Conservation (phyloP, 2,113 vertebrate genomes). For the Azemiops feae region DNA sequence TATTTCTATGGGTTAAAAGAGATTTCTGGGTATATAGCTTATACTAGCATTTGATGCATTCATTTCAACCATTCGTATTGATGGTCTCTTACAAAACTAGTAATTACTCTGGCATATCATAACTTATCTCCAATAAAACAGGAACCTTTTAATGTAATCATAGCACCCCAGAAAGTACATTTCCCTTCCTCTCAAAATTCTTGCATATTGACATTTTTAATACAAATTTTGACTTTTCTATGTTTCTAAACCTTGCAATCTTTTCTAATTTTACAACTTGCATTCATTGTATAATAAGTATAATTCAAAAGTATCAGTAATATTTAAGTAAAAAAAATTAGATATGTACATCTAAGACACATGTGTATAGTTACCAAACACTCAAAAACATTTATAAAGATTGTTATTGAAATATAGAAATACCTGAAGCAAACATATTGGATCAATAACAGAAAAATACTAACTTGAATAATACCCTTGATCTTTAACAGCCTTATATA, state of each 20-base stretch:
- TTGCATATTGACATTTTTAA: not conserved
- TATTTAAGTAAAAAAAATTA: not conserved
- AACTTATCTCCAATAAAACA: not conserved
- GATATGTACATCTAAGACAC: not conserved
- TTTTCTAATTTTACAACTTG: not conserved
- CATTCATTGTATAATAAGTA: not conserved
- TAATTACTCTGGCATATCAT: not conserved
- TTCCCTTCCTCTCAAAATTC: not conserved
- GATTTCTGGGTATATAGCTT: not conserved
- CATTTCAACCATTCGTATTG: not conserved
- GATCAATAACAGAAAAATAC: constrained; percentile 3
- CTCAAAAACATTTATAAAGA: not conserved
- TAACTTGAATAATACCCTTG: accelerated
- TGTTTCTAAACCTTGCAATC: not conserved
- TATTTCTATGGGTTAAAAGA: not conserved
- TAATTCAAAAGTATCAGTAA: not conserved
- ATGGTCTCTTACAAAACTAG: not conserved
- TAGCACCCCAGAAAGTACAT: not conserved
- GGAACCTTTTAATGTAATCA: not conserved
- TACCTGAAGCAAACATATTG: not conserved
- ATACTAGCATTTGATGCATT: not conserved
- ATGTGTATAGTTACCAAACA: not conserved
- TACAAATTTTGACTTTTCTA: not conserved
- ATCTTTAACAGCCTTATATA: not conserved
- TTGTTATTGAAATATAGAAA: not conserved